phyloP scores from a whole-genome alignment of 2,797 vertebrate genomes.

The Enteromius anoplus region DNA sequence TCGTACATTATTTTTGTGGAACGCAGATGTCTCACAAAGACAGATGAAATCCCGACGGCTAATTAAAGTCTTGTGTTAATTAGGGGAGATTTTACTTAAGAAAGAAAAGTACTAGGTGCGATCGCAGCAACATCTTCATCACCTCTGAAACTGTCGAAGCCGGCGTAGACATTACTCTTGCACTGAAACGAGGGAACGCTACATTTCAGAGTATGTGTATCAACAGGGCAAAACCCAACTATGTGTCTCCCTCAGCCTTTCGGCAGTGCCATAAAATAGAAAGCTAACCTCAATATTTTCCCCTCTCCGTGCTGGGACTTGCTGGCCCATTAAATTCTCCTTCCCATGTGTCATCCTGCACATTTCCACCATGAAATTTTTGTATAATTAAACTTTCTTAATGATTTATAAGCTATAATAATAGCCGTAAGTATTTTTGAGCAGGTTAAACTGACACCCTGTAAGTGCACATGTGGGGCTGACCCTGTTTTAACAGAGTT shows the following conservation, averaged over 20 bases:
- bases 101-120: constrained; percentile 63
- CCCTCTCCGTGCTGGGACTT: constrained; percentile 81
- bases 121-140: constrained; percentile 65
- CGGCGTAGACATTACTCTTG: not conserved
- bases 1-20: constrained; percentile 68
- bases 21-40: constrained; percentile 61
- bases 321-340: constrained; percentile 85
- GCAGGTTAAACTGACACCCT: constrained; percentile 84
- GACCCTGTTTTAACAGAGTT: constrained; percentile 84
- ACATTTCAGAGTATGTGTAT: constrained; percentile 14
- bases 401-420: constrained; percentile 89
- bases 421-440: constrained; percentile 83
- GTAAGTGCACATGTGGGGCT: constrained; percentile 79
- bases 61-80: constrained; percentile 75
- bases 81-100: constrained; percentile 69
- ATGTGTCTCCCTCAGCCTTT: constrained; percentile 69
- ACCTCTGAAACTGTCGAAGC: constrained; percentile 51
- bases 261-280: constrained; percentile 81
- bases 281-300: constrained; percentile 86
- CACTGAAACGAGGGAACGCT: not conserved
- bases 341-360: constrained; percentile 84
- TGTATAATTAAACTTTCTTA: constrained; percentile 87
- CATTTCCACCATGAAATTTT: constrained; percentile 80
- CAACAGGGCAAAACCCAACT: constrained; percentile 32
- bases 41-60: constrained; percentile 64